Evolutionary conservation across 2,113 vertebrate species (phyloP).

Genomic region (Mellivora capensis): DNA sequence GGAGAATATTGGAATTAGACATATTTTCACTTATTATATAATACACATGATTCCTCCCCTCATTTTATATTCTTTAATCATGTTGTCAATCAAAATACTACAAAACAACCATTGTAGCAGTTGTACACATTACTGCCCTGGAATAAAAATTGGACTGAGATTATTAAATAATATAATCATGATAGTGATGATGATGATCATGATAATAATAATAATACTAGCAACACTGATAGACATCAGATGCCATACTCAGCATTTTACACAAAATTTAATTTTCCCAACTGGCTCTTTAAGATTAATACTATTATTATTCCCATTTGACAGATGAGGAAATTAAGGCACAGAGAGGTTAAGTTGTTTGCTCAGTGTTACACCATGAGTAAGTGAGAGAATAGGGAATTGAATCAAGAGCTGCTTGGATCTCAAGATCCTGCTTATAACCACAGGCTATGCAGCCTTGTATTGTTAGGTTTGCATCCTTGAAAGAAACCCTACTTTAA

Average conservation of each 20-base stretch:
- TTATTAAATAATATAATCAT: slow-evolving; percentile 18
- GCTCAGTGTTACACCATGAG: not conserved
- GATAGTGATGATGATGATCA: not conserved
- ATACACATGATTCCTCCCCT: not conserved
- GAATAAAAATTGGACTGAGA: not conserved
- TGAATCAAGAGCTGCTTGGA: not conserved
- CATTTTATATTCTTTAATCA: not conserved
- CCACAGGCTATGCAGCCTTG: not conserved
- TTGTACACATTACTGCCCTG: not conserved
- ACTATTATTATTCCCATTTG: not conserved
- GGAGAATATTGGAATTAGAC: not conserved
- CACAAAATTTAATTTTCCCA: not conserved
- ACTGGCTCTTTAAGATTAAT: not conserved
- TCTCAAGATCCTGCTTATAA: not conserved
- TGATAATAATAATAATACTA: not conserved
- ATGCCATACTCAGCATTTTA: not conserved
- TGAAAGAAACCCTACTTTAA: not conserved
- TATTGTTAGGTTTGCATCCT: not conserved
- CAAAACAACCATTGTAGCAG: not conserved
- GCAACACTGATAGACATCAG: not conserved
- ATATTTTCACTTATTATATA: not conserved
- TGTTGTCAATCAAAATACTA: not conserved
- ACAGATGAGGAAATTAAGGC: not conserved
- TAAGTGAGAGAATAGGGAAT: not conserved
- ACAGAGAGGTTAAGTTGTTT: not conserved